These are phyloP conservation scores for Dorcus parallelipipedus DNA, from an alignment of 2,888 invertebrate species.

Conservation along the genomic window DNA sequence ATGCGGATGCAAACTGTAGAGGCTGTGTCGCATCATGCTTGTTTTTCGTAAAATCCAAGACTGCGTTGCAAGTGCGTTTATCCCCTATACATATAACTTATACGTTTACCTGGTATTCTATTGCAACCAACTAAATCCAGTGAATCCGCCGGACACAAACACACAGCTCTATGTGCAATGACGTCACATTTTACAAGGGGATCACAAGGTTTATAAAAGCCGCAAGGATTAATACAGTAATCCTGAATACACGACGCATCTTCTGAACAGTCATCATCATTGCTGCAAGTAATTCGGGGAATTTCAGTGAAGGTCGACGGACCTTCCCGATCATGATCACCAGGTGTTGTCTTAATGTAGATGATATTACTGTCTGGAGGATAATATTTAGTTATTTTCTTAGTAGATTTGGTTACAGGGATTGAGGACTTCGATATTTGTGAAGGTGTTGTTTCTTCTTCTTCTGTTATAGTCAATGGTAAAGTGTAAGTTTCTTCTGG, in stretches of 20 bases:
- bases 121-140: constrained; percentile 53
- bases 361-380: constrained; percentile 9
- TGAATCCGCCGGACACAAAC: constrained; percentile 54
- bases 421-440: background rate
- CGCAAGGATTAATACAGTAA: constrained; percentile 54
- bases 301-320: background rate
- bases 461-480: background rate
- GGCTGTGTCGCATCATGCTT: constrained; percentile 35
- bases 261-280: constrained; percentile 42
- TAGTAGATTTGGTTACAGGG: background rate
- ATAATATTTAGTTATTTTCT: background rate
- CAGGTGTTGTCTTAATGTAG: constrained; percentile 10
- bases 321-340: background rate
- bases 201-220: constrained; percentile 52
- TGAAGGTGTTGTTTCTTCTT: background rate
- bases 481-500: background rate
- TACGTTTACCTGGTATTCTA: constrained; percentile 59
- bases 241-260: constrained; percentile 51
- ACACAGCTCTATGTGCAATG: constrained; percentile 54
- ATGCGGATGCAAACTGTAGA: constrained; percentile 32
- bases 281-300: constrained; percentile 1
- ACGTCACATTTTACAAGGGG: constrained; percentile 51
- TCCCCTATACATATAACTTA: constrained; percentile 16
- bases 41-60: constrained; percentile 27
- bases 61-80: constrained; percentile 18